These are phyloP conservation scores for Protomyctophum bolini DNA, from an alignment of 2,113 vertebrate genomes.

Conservation along the genomic window DNA sequence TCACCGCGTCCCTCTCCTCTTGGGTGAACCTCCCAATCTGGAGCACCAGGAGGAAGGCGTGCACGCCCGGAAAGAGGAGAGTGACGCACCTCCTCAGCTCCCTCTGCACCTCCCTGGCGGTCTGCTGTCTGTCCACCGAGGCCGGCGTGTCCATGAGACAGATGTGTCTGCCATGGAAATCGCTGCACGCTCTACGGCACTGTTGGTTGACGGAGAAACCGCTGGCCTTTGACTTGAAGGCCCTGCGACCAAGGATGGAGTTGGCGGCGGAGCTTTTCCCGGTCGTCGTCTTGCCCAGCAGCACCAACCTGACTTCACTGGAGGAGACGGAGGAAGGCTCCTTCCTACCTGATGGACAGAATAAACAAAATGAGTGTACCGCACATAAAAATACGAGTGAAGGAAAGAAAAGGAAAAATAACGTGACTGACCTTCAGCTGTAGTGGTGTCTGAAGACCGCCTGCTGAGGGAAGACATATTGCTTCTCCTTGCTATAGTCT, in stretches of 20 bases:
- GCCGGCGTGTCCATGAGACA: slow-evolving; percentile 57
- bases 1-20: slow-evolving; percentile 50
- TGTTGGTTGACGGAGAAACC: background rate
- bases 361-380: no score
- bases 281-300: slow-evolving; percentile 61
- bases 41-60: slow-evolving; percentile 62
- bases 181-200: slow-evolving; percentile 33
- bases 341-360: slow-evolving; percentile 33
- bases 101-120: slow-evolving; percentile 20
- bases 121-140: slow-evolving; percentile 38
- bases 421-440: slow-evolving; percentile 16
- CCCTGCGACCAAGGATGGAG: slow-evolving; percentile 46
- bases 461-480: slow-evolving; percentile 46
- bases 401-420: background rate
- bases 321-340: slow-evolving; percentile 1
- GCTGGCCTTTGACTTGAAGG: slow-evolving; percentile 37
- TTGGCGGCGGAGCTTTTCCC: slow-evolving; percentile 69
- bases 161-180: slow-evolving; percentile 21
- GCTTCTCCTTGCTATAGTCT: background rate
- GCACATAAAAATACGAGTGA: background rate
- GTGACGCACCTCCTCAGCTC: slow-evolving; percentile 53
- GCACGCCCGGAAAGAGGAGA: slow-evolving; percentile 61
- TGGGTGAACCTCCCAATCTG: slow-evolving; percentile 65
- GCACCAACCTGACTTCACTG: slow-evolving; percentile 47
- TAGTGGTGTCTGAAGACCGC: background rate